Percentiles rank a stretch among this genome's conserved stretches.
Evolutionary conservation across 2,888 invertebrate genomes (phyloP).

Genomic region (Junonia oenone): DNA sequence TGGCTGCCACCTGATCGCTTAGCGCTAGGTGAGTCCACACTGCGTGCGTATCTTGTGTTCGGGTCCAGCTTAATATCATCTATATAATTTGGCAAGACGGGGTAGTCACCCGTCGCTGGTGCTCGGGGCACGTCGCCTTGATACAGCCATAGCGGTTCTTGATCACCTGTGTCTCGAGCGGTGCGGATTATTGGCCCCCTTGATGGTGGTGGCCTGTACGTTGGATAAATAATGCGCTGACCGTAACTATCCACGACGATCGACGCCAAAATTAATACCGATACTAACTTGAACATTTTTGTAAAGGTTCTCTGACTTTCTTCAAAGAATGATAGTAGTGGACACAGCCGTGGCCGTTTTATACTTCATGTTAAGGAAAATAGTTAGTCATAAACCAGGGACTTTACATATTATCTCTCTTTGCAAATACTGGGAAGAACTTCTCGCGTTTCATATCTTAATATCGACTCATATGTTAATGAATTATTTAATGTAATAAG

Average conservation of each 20-base stretch:
- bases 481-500: too few species aligned
- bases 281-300: constrained; percentile 30
- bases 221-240: constrained; percentile 35
- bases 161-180: constrained; percentile 31
- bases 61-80: constrained; percentile 39
- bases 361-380: constrained; percentile 13
- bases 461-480: neutral
- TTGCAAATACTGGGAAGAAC: neutral
- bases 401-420: constrained; percentile 10
- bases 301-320: neutral
- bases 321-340: constrained; percentile 1
- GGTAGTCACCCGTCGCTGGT: constrained; percentile 37
- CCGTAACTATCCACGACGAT: constrained; percentile 34
- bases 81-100: constrained; percentile 34
- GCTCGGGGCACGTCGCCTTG: constrained; percentile 34
- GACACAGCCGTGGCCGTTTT: constrained; percentile 1
- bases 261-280: constrained; percentile 28
- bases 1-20: constrained; percentile 40
- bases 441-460: neutral
- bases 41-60: constrained; percentile 38
- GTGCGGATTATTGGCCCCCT: constrained; percentile 32
- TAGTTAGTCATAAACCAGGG: constrained; percentile 2
- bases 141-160: constrained; percentile 35
- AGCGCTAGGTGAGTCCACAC: constrained; percentile 40
- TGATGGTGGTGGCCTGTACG: constrained; percentile 34